Evolutionary conservation across 1,140 invertebrate species (phyloP).

Genomic region (Lepidurus apus): DNA sequence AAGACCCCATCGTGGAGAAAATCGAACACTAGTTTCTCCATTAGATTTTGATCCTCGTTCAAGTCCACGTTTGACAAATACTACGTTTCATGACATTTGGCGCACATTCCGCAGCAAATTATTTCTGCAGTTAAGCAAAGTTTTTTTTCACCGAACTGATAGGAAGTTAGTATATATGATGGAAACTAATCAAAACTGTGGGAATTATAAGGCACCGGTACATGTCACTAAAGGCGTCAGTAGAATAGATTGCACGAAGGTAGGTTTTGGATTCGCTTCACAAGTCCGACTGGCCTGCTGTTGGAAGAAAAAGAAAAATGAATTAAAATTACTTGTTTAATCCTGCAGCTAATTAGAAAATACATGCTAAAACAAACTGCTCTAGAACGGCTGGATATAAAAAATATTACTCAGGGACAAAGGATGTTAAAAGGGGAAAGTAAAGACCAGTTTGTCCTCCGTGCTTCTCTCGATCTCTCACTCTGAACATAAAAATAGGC

Average conservation of each 20-base stretch:
- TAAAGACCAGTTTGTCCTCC: background rate
- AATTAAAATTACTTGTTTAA: background rate
- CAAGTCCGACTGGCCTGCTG: constrained; percentile 27
- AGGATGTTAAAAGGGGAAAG: background rate
- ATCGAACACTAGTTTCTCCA: background rate
- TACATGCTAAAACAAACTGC: background rate
- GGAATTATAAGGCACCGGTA: constrained; percentile 11
- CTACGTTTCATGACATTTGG: constrained; percentile 15
- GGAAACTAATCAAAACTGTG: background rate
- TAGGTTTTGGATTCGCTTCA: background rate
- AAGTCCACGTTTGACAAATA: constrained; percentile 1
- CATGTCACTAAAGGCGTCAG: background rate
- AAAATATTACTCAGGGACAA: background rate
- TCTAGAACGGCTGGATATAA: background rate
- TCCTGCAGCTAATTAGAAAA: background rate
- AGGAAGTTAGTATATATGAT: background rate
- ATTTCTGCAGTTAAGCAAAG: background rate
- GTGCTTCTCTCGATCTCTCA: background rate
- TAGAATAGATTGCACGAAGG: constrained; percentile 10
- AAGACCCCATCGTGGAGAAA: background rate
- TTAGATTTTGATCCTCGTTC: background rate
- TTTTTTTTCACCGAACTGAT: background rate
- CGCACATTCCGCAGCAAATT: background rate
- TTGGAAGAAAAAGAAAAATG: background rate
- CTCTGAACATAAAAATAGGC: constrained; percentile 25